phyloP scores from a whole-genome alignment of 2,797 vertebrate species.

The Dromococcyx pavoninus region DNA sequence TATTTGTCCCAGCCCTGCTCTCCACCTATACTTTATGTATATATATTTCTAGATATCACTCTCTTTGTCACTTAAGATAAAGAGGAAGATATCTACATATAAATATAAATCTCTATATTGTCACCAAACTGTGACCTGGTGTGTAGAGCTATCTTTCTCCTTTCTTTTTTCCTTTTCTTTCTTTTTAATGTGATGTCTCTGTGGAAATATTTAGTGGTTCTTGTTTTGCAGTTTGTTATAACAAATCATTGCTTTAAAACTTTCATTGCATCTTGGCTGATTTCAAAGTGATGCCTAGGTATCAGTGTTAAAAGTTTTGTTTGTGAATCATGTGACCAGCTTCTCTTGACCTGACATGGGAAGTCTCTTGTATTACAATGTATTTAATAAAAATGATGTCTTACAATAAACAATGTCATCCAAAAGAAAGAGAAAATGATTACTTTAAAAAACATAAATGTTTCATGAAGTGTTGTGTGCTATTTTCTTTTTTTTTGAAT shows the following conservation, averaged over 20 bases:
- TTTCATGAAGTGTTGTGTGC: not conserved
- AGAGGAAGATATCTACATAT: constrained; percentile 67
- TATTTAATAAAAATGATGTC: constrained; percentile 96
- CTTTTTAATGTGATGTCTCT: constrained; percentile 80
- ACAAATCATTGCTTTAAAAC: constrained; percentile 84
- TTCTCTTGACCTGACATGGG: constrained; percentile 90
- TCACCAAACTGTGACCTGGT: constrained; percentile 88
- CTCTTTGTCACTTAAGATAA: constrained; percentile 74
- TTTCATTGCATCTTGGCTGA: constrained; percentile 82
- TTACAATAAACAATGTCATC: constrained; percentile 81
- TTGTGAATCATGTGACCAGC: constrained; percentile 94
- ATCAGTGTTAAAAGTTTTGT: constrained; percentile 81
- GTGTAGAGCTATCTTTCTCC: constrained; percentile 78
- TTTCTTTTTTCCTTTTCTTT: constrained; percentile 74
- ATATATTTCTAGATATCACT: constrained; percentile 74
- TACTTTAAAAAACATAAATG: constrained; percentile 38
- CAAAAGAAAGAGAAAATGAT: constrained; percentile 66
- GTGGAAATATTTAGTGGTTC: constrained; percentile 85
- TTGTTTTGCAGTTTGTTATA: constrained; percentile 85
- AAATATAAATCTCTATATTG: constrained; percentile 57
- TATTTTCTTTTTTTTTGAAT: not conserved
- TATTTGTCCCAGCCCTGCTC: constrained; percentile 65
- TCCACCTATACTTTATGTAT: constrained; percentile 66
- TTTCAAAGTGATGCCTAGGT: constrained; percentile 81
- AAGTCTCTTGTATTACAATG: constrained; percentile 92